phyloP scores from a whole-genome alignment of 2,797 vertebrate species.

The Luscinia megarhynchos region DNA sequence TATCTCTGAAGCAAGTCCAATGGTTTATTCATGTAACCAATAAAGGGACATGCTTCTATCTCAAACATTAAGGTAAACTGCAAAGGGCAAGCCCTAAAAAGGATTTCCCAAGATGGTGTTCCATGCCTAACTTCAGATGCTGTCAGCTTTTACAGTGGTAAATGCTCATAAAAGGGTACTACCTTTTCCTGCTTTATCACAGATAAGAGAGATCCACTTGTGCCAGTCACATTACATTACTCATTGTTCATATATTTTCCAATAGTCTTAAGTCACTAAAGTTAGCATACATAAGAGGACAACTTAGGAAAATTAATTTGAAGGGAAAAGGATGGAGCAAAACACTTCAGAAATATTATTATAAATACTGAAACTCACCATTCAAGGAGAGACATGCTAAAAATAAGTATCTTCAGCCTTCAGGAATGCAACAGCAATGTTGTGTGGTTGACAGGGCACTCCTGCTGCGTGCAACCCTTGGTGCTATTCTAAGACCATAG shows the following conservation, averaged over 20 bases:
- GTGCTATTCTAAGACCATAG: not conserved
- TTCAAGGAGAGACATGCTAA: not conserved
- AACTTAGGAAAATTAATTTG: not conserved
- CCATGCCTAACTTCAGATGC: slow-evolving; percentile 74
- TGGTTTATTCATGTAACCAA: slow-evolving; percentile 23
- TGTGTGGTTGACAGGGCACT: not conserved
- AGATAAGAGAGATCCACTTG: slow-evolving; percentile 13
- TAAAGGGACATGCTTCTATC: not conserved
- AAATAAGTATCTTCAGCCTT: not conserved
- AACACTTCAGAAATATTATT: not conserved
- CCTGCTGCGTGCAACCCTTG: not conserved
- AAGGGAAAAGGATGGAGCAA: not conserved
- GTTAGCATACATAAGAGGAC: not conserved
- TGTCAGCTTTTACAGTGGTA: slow-evolving; percentile 46
- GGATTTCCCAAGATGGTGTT: slow-evolving; percentile 17
- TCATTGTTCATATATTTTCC: not conserved
- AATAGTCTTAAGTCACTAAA: not conserved
- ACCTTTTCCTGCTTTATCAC: slow-evolving; percentile 24
- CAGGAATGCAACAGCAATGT: not conserved
- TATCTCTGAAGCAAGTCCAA: slow-evolving; percentile 28
- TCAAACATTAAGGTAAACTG: slow-evolving; percentile 29
- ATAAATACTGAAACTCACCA: not conserved
- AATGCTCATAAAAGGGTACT: slow-evolving; percentile 50
- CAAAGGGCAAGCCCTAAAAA: slow-evolving; percentile 41
- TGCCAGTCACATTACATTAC: not conserved